These are phyloP conservation scores for Enoplosus armatus DNA, from an alignment of 2,797 vertebrate genomes.

Conservation along the genomic window DNA sequence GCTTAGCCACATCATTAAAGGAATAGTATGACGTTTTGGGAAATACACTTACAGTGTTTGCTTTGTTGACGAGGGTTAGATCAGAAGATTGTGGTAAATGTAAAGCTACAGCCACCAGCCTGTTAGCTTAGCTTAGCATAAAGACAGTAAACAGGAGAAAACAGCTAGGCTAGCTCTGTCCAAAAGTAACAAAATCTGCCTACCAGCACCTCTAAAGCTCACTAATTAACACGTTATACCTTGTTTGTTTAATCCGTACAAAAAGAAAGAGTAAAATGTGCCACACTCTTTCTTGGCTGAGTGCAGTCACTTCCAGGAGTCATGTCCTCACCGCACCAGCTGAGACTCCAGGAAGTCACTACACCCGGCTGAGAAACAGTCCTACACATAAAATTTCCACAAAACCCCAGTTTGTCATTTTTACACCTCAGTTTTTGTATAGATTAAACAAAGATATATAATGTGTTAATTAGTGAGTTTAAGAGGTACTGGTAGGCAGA, in stretches of 20 bases:
- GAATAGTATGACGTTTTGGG: not conserved
- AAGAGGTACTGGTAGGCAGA: not conserved
- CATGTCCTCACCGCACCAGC: not conserved
- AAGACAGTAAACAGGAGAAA: not conserved
- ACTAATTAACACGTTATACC: not conserved
- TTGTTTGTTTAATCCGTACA: not conserved
- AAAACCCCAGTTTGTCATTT: not conserved
- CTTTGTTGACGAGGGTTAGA: not conserved
- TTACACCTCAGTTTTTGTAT: not conserved
- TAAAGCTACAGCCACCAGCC: not conserved
- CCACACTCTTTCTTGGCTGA: no score
- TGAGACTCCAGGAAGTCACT: not conserved
- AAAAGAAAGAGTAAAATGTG: not conserved
- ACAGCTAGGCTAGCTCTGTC: not conserved
- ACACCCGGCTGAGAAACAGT: not conserved
- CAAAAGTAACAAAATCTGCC: not conserved
- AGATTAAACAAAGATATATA: not conserved
- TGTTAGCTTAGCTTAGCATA: not conserved
- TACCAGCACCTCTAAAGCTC: not conserved
- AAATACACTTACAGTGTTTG: not conserved
- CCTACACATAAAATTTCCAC: not conserved
- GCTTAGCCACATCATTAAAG: slow-evolving; percentile 17
- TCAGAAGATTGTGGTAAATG: slow-evolving; percentile 4
- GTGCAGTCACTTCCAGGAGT: not conserved
- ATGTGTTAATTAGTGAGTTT: not conserved